These are phyloP conservation scores for Ennomos erosarius DNA, from an alignment of 2,888 invertebrate genomes.

Conservation along the genomic window DNA sequence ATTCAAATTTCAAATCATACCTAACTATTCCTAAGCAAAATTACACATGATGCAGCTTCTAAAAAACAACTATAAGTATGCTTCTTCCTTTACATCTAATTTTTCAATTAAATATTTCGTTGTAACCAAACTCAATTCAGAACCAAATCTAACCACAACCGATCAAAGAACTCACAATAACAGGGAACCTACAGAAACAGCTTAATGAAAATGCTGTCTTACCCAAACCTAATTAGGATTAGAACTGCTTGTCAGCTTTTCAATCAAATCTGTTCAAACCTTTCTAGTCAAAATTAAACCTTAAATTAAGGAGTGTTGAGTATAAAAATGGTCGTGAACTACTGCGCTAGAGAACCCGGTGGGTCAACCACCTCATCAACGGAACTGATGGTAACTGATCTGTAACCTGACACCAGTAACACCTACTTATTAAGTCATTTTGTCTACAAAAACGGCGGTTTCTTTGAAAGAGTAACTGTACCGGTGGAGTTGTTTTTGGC, in stretches of 20 bases:
- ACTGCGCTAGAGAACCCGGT: background rate
- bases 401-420: slow-evolving; percentile 31
- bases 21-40: no score
- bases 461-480: background rate
- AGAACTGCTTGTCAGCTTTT: background rate
- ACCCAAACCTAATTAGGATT: background rate
- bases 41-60: no score
- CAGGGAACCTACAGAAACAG: background rate
- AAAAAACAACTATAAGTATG: no score
- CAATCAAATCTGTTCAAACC: background rate
- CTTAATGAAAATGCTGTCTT: background rate
- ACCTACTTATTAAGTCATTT: slow-evolving; percentile 25
- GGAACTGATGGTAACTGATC: slow-evolving; percentile 27
- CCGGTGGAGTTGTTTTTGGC: slow-evolving; percentile 2
- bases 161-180: slow-evolving; percentile 1
- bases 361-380: slow-evolving; percentile 35
- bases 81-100: no score
- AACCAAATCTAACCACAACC: background rate
- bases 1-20: no score
- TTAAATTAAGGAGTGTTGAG: background rate
- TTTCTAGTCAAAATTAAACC: background rate
- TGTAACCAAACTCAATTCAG: background rate
- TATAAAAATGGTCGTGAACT: background rate
- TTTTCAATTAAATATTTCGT: background rate
- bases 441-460: slow-evolving; percentile 4